phyloP scores from a whole-genome alignment of 1,140 invertebrate genomes.

The Mesaphorura yosii region DNA sequence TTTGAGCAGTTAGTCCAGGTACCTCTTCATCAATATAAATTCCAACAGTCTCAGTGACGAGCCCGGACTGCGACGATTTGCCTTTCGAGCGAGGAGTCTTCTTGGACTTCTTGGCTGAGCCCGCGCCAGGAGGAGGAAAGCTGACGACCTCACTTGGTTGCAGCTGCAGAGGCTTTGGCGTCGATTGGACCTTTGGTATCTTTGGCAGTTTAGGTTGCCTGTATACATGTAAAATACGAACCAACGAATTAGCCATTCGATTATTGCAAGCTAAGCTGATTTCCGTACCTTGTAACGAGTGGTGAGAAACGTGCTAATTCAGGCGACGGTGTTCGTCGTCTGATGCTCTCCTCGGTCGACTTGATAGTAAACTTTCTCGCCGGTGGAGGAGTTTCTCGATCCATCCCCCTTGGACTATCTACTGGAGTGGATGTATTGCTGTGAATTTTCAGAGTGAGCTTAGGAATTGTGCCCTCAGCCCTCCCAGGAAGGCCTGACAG shows the following conservation, averaged over 20 bases:
- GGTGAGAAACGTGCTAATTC: conserved; percentile 68
- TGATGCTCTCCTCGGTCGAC: conserved; percentile 19
- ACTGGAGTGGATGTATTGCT: conserved; percentile 24
- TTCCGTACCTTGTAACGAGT: conserved; percentile 46
- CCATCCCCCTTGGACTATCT: conserved; percentile 21
- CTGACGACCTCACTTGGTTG: background rate
- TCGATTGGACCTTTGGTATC: too few relatives aligned
- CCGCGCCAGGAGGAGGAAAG: too few relatives aligned
- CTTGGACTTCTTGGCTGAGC: conserved; percentile 1
- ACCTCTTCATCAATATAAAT: conserved; percentile 30
- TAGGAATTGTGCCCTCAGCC: conserved; percentile 49
- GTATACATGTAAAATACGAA: conserved; percentile 8
- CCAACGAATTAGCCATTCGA: conserved; percentile 6
- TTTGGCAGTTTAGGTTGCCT: conserved; percentile 28
- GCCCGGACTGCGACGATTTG: conserved; percentile 41
- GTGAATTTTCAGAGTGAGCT: conserved; percentile 65
- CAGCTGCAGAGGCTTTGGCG: background rate
- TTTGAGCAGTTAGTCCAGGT: conserved; percentile 3
- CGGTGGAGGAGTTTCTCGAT: background rate
- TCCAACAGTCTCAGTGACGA: conserved; percentile 36
- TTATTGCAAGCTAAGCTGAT: background rate
- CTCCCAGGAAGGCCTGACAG: background rate
- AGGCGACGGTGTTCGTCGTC: conserved; percentile 52
- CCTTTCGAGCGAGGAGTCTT: conserved; percentile 40
- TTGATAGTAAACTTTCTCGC: conserved; percentile 27